Evolutionary conservation across 2,888 invertebrate species (phyloP), one percentile per base, ranked within the genome.

Genomic region (Acanthosoma haemorrhoidale): DNA sequence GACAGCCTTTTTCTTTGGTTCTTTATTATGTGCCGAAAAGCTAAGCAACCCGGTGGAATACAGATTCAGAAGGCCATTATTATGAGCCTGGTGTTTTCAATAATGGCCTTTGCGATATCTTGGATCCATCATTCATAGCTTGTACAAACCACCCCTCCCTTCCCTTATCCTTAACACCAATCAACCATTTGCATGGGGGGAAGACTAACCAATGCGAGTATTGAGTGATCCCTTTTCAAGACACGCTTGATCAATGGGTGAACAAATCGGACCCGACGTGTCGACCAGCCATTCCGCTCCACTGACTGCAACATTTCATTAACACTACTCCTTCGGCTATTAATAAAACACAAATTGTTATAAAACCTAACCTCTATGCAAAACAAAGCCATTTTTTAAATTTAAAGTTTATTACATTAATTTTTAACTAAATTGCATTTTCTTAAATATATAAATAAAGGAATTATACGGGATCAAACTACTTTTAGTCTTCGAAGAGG

Each of bases 41-140:
- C 38, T 63, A 38, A 34, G 18, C 41, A 29, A 25, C n/a, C 63
- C 25, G 29, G 21, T 25, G 25, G 63, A 63, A 63, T 63, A 63
- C 63, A 63, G 41, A 63, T 63, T 63, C 25, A n/a, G 25, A 39
- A 18, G 15, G 39, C n/a, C 29, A 63, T 63, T 63, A 63, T 63
- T 63, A 63, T 63, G 63, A n/a, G 63, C n/a, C n/a, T 6, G 38
- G 38, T 39, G 63, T 63, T 39, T 31, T 21, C 38, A 39, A 41
- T 41, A 63, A 63, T 63, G 63, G 63, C 38, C 18, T 21, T 15
- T n/a, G n/a, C n/a, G n/a, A n/a, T n/a, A n/a, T n/a, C n/a, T n/a
- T 25, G 29, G 18, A 63, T 63, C 25, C 63, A 63, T 63, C 63
- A 63, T 63, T 63, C 63, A 63, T 63, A 63, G 16, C 63, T 63